Conservation (phyloP, 2,888 invertebrate genomes). For the Punctoribates punctum region DNA sequence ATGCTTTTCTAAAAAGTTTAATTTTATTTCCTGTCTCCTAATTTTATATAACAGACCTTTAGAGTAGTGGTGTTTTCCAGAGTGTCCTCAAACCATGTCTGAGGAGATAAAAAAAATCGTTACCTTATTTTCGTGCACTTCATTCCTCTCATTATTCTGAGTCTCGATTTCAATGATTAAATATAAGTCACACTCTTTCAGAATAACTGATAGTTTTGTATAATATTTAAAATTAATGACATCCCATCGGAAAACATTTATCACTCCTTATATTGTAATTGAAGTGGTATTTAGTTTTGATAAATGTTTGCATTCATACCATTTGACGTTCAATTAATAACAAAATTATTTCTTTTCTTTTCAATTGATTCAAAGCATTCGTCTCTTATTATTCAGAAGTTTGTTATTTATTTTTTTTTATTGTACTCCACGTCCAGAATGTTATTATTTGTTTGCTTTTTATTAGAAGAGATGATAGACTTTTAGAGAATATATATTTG, state of each 20-base stretch:
- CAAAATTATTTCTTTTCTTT: not conserved
- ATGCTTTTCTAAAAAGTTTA: not conserved
- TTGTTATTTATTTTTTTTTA: not conserved
- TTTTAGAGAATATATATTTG: too few species aligned
- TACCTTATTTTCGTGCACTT: too few species aligned
- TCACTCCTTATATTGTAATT: conserved; percentile 18
- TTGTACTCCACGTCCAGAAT: too few species aligned
- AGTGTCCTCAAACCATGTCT: too few species aligned
- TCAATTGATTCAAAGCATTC: not conserved
- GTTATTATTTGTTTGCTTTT: too few species aligned
- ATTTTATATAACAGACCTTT: not conserved
- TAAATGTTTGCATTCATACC: conserved; percentile 10
- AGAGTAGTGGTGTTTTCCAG: too few species aligned
- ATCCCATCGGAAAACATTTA: not conserved
- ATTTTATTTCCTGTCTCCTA: conserved; percentile 22
- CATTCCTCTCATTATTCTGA: too few species aligned
- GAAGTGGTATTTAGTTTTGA: not conserved
- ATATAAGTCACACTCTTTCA: not conserved
- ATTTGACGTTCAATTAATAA: conserved; percentile 4
- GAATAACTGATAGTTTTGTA: not conserved
- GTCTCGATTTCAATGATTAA: too few species aligned
- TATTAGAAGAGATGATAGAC: too few species aligned
- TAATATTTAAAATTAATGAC: conserved; percentile 6
- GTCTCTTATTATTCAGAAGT: not conserved
- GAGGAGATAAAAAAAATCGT: too few species aligned